Evolutionary conservation across 2,797 vertebrate genomes (phyloP), one percentile per base, ranked within the genome.

Genomic region (Gephyroberyx darwinii): DNA sequence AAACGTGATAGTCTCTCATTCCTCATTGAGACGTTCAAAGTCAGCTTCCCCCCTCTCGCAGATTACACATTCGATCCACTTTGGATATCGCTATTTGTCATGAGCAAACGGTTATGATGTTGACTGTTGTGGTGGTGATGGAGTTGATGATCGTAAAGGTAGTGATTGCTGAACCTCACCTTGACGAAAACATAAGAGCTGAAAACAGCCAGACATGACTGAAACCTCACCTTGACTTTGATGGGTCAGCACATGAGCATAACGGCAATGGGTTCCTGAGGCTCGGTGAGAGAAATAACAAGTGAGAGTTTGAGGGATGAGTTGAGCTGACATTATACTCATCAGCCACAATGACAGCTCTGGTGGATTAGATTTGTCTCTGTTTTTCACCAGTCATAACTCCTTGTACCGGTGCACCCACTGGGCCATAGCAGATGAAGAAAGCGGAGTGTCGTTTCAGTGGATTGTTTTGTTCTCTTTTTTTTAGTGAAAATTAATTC

Each of bases 61-160:
- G 87, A 89, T 90, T 89, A 85, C 71, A 87, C 81, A 79, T 90
- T 89, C 76, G 70, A 83, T 90, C 85, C 87, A 75, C 79, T 82
- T 60, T 70, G 81, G 83, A 85, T 86, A 73, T 73, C 83, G 86
- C 80, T 80, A 89, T 91, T 78, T 45, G 69, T 89, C 88, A 91
- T 85, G 69, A 82, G 84, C 84, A 76, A 85, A 69, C 74, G 80
- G 78, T 84, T 76, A 80, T 60, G 80, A 55, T 72, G 65, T 73
- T 71, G 69, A 71, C 67, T 68, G 64, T 26, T 41, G 52, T 37
- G 64, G 64, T 13, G 37, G 33, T 48, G 80, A 82, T 75, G 71
- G 65, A 58, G 62, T 78, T 79, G 78, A 90, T 86, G 76, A 86
- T 87, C 61, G 12, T 65, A 57, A 30, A 12, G 7, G 31, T 30